Conservation (phyloP, 2,113 vertebrate genomes). For the Emydura subglobosa region DNA sequence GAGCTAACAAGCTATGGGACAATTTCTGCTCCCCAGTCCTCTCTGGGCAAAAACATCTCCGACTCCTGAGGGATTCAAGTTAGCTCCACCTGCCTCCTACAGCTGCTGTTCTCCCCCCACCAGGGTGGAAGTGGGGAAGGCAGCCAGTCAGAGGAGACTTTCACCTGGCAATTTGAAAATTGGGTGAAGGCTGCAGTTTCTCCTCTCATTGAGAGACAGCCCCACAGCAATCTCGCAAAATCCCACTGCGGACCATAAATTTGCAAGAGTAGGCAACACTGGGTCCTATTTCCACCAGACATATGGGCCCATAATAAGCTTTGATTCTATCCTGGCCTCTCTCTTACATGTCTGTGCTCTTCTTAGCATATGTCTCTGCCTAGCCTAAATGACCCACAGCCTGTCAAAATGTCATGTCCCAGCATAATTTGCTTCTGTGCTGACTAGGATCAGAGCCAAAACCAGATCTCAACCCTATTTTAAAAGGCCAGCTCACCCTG, state of each 20-base stretch:
- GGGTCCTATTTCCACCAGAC: neutral
- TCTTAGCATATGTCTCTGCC: neutral
- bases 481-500: neutral
- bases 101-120: neutral
- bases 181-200: conserved; percentile 53
- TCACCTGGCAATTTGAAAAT: conserved; percentile 50
- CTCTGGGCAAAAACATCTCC: no score
- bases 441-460: neutral
- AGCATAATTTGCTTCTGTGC: neutral
- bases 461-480: neutral
- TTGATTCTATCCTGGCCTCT: conserved; percentile 17
- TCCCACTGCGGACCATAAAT: conserved; percentile 19
- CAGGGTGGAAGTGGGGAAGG: neutral
- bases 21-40: no score
- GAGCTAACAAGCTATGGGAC: no score
- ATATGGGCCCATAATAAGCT: neutral
- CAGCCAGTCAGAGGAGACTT: conserved; percentile 23
- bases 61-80: no score
- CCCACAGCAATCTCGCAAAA: conserved; percentile 3
- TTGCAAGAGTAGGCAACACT: conserved; percentile 6
- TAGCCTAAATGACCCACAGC: neutral
- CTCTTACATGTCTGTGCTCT: conserved; percentile 5
- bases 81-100: no score
- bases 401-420: neutral
- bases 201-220: conserved; percentile 48